These are phyloP conservation scores for Isoperla grammatica DNA, from an alignment of 2,888 invertebrate species.

Conservation along the genomic window DNA sequence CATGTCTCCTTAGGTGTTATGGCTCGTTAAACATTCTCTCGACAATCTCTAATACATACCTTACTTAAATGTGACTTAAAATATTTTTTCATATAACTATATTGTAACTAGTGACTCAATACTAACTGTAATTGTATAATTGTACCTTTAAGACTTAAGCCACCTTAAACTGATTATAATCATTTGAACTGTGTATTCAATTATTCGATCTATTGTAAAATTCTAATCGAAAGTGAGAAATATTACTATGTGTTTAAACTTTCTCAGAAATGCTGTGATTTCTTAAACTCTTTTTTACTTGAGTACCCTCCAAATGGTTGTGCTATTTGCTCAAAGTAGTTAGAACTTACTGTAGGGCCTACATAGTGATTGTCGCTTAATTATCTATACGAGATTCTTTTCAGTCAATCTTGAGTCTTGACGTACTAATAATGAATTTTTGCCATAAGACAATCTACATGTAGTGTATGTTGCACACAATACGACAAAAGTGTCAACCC, in stretches of 20 bases:
- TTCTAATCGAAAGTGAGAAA: neutral
- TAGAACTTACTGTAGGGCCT: conserved; percentile 14
- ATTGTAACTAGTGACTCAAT: neutral
- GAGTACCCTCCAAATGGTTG: conserved; percentile 40
- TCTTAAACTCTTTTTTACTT: conserved; percentile 30
- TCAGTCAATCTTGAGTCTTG: conserved; percentile 11
- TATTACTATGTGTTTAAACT: neutral
- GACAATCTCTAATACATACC: too few relatives aligned
- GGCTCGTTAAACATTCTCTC: too few relatives aligned
- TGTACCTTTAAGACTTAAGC: conserved; percentile 7
- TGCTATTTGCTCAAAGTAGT: conserved; percentile 42
- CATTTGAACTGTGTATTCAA: conserved; percentile 1
- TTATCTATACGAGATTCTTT: too few relatives aligned
- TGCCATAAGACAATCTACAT: conserved; percentile 29
- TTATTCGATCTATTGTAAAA: neutral
- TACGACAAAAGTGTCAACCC: too few relatives aligned
- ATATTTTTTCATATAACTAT: neutral
- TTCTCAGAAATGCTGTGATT: conserved; percentile 32
- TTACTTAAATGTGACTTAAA: neutral
- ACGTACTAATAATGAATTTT: conserved; percentile 20
- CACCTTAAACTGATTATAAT: neutral
- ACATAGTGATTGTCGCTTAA: neutral
- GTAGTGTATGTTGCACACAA: conserved; percentile 17
- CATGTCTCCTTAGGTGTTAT: too few relatives aligned
- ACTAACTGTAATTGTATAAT: neutral